Percentiles rank a stretch among this genome's conserved stretches.
These are phyloP conservation scores for Panulirus ornatus DNA, from an alignment of 1,140 invertebrate species.

Conservation along the genomic window DNA sequence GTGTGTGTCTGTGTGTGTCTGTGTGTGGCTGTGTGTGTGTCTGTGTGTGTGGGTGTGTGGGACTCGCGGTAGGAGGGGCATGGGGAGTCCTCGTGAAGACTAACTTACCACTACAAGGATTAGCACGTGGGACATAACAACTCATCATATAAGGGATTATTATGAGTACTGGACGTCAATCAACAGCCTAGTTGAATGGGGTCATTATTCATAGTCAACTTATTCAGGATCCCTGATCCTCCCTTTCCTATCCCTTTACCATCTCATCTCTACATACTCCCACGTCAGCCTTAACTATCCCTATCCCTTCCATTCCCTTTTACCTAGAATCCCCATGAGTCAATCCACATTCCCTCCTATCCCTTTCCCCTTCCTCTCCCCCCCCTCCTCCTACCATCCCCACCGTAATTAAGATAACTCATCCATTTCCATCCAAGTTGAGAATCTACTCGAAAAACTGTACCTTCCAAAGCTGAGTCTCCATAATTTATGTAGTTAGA, in stretches of 20 bases:
- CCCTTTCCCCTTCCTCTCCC: neutral
- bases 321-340: neutral
- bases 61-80: neutral
- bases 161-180: neutral
- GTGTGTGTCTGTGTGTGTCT: neutral
- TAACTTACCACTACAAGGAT: neutral
- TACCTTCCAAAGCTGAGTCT: conserved; percentile 72
- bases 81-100: neutral
- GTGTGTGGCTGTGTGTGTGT: neutral
- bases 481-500: conserved; percentile 70
- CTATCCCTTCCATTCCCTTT: neutral
- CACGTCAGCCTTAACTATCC: neutral
- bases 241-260: neutral
- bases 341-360: neutral
- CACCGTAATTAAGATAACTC: conserved; percentile 23
- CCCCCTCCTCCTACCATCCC: neutral
- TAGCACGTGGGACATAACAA: neutral
- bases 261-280: no score
- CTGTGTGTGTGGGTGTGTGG: no score
- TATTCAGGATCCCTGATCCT: neutral
- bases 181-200: neutral
- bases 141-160: conserved; percentile 1
- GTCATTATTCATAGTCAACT: conserved; percentile 11
- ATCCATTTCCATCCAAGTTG: conserved; percentile 55
- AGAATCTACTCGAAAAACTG: conserved; percentile 36